phyloP scores from a whole-genome alignment of 1,140 invertebrate species.

The Zaprionus inermis region DNA sequence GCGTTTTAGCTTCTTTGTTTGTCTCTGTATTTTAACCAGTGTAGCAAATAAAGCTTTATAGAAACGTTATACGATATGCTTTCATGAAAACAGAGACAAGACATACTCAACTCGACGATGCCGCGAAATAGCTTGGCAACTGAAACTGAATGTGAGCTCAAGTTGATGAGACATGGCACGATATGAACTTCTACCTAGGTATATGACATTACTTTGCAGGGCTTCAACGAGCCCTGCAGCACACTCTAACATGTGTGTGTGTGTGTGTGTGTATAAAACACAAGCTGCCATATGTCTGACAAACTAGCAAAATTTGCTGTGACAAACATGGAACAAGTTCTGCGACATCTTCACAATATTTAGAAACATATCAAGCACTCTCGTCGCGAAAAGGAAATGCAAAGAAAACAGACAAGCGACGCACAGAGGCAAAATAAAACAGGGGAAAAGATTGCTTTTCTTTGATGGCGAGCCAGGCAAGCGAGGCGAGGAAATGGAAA shows the following conservation, averaged over 20 bases:
- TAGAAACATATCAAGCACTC: conserved; percentile 5
- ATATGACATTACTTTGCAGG: background rate
- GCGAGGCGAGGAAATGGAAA: background rate
- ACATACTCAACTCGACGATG: no score
- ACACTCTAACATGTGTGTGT: background rate
- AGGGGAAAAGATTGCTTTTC: conserved; percentile 2
- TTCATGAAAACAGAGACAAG: no score
- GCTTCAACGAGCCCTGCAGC: conserved; percentile 8
- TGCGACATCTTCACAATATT: conserved; percentile 10
- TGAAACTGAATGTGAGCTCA: background rate
- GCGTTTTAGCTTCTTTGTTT: no score
- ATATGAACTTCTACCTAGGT: background rate
- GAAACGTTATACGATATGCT: no score
- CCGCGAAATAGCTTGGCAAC: background rate
- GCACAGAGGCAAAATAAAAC: background rate
- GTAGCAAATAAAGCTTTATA: no score
- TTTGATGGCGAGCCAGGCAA: background rate
- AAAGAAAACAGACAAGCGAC: conserved; percentile 5
- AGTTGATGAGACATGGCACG: background rate
- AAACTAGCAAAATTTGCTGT: conserved; percentile 3
- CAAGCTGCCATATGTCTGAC: background rate
- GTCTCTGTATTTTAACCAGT: no score
- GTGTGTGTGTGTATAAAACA: background rate
- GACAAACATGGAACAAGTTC: background rate
- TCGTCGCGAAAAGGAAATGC: background rate